A percentile compares a stretch with the other conserved stretches of the same genome.
phyloP scores from a whole-genome alignment of 2,113 vertebrate genomes.

The Ptilorrhoa leucosticta region DNA sequence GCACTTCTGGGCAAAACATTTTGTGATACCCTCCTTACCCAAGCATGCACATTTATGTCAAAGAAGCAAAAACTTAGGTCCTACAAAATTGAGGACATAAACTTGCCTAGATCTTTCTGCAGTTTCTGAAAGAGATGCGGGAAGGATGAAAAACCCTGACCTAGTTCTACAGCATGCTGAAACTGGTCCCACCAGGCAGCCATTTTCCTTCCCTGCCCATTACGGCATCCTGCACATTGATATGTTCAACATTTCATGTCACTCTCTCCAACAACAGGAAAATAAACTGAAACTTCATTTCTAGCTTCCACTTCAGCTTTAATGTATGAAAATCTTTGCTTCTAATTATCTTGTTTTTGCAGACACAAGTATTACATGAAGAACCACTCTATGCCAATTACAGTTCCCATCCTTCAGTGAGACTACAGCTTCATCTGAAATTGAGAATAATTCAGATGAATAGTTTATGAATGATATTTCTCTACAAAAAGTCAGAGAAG shows the following conservation, averaged over 20 bases:
- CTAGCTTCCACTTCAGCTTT: not conserved
- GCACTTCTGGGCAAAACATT: not conserved
- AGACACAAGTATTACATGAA: not conserved
- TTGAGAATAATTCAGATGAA: not conserved
- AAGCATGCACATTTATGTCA: not conserved
- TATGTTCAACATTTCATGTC: not conserved
- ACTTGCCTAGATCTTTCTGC: not conserved
- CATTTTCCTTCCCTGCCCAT: fast-evolving
- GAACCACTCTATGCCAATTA: not conserved
- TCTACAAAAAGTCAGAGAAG: not conserved
- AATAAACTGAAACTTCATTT: not conserved
- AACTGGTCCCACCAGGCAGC: not conserved
- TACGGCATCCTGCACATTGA: not conserved
- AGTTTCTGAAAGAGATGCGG: not conserved
- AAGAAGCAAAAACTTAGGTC: not conserved
- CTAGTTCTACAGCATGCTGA: not conserved
- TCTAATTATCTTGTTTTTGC: not conserved
- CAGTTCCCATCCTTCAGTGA: not conserved
- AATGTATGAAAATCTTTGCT: not conserved
- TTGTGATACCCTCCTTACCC: not conserved
- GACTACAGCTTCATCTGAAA: not conserved
- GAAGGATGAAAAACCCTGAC: not conserved
- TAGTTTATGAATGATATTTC: not conserved
- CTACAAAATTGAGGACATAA: not conserved
- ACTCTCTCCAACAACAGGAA: not conserved